A percentile compares a stretch with the other conserved stretches of the same genome.
These are phyloP conservation scores for Phoeniculus purpureus DNA, from an alignment of 2,797 vertebrate species.

Conservation along the genomic window DNA sequence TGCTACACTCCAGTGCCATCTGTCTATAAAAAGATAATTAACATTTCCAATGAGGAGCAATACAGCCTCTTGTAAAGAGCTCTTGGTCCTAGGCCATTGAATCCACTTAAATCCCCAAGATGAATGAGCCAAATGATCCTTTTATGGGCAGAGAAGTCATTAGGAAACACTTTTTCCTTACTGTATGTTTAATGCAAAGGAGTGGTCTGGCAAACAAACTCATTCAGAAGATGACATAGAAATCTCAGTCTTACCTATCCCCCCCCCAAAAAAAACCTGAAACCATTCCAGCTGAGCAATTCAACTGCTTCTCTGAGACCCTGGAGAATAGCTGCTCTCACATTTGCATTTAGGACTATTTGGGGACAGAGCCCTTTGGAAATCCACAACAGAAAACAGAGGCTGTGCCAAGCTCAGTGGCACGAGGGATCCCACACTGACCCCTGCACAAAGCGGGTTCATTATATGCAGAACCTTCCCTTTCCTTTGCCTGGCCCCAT, in stretches of 20 bases:
- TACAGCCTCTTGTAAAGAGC: not conserved
- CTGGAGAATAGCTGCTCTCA: not conserved
- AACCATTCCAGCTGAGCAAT: not conserved
- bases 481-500: not conserved
- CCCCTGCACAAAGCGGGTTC: not conserved
- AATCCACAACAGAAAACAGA: not conserved
- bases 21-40: conserved; percentile 68
- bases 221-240: not conserved
- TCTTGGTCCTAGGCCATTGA: conserved; percentile 4
- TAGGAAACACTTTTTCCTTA: conserved; percentile 8
- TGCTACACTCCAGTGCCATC: conserved; percentile 68
- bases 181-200: not conserved
- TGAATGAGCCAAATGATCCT: not conserved
- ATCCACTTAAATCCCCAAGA: not conserved
- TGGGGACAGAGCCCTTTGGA: conserved; percentile 29
- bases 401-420: not conserved
- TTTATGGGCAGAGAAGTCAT: conserved; percentile 16
- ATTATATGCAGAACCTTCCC: conserved; percentile 18
- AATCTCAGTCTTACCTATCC: not conserved
- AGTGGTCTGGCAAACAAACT: not conserved
- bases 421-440: not conserved
- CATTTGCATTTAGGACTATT: conserved; percentile 21
- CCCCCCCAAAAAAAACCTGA: not conserved
- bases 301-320: conserved; percentile 20
- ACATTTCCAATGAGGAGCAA: conserved; percentile 39